Conservation (phyloP, 2,888 invertebrate genomes). For the Melangyna quadrimaculata region DNA sequence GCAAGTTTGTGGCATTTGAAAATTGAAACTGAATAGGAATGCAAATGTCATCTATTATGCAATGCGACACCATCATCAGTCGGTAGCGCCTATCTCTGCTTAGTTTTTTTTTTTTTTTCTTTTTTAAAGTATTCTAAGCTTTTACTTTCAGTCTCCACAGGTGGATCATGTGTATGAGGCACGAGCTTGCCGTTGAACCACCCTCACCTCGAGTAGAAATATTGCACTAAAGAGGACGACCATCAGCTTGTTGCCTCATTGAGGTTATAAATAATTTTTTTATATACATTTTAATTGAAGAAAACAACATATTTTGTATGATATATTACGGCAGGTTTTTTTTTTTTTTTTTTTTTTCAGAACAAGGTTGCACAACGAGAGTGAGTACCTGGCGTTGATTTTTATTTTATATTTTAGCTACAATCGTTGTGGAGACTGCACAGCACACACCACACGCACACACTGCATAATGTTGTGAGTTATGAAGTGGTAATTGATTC, state of each 20-base stretch:
- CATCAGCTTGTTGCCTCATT: slow-evolving; percentile 22
- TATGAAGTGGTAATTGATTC: slow-evolving; percentile 56
- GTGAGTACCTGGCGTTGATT: slow-evolving; percentile 19
- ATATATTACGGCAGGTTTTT: slow-evolving; percentile 40
- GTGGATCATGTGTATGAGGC: slow-evolving; percentile 44
- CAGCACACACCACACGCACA: background rate
- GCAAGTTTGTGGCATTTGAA: slow-evolving; percentile 27
- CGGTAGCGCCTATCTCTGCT: slow-evolving; percentile 15
- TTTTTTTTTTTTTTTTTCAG: slow-evolving; percentile 28
- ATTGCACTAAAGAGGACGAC: slow-evolving; percentile 16
- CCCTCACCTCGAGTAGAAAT: slow-evolving; percentile 44
- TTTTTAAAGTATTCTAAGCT: slow-evolving; percentile 9
- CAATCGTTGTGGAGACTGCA: background rate
- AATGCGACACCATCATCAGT: slow-evolving; percentile 26
- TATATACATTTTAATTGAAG: slow-evolving; percentile 18
- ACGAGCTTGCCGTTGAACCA: background rate
- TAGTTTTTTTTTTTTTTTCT: background rate
- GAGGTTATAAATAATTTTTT: slow-evolving; percentile 37
- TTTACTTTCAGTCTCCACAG: slow-evolving; percentile 66
- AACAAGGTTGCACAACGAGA: slow-evolving; percentile 50
- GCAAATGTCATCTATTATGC: slow-evolving; percentile 64
- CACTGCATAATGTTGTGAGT: background rate
- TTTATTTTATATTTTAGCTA: background rate
- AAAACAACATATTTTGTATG: slow-evolving; percentile 19
- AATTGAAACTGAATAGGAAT: slow-evolving; percentile 35